Conservation (phyloP, 2,113 vertebrate species). For the Dipodomys ordii region DNA sequence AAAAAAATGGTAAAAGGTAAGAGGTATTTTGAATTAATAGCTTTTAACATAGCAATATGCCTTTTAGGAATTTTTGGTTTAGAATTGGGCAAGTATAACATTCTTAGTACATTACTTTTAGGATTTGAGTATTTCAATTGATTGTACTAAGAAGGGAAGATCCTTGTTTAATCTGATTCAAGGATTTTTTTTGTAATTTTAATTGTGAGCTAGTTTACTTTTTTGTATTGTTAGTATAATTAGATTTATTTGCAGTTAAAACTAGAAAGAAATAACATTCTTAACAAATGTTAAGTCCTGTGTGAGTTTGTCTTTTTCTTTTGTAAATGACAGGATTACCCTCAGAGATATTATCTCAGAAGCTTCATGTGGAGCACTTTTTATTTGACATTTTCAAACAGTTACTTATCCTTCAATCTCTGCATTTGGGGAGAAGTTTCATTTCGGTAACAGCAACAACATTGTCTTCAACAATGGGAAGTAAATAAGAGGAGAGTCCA, state of each 20-base stretch:
- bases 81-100: background rate
- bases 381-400: background rate
- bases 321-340: conserved; percentile 23
- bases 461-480: background rate
- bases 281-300: conserved; percentile 2
- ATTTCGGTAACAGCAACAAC: background rate
- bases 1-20: background rate
- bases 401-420: background rate
- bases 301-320: conserved; percentile 35
- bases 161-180: conserved; percentile 26
- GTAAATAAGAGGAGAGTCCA: conserved; percentile 20
- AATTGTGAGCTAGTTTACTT: conserved; percentile 31
- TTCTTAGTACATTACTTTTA: conserved; percentile 51
- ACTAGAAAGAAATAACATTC: conserved; percentile 31
- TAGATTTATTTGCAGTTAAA: conserved; percentile 14
- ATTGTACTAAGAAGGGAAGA: conserved; percentile 37
- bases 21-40: background rate
- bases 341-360: background rate
- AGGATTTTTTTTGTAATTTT: conserved; percentile 53
- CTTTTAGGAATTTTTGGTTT: conserved; percentile 37
- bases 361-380: background rate
- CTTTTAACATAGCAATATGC: conserved; percentile 9
- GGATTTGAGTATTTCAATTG: conserved; percentile 16
- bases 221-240: conserved; percentile 21
- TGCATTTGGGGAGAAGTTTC: conserved; percentile 35